Percentiles rank a stretch among this genome's conserved stretches.
These are phyloP conservation scores for Stigmatopora argus DNA, from an alignment of 2,113 vertebrate species.

Conservation along the genomic window DNA sequence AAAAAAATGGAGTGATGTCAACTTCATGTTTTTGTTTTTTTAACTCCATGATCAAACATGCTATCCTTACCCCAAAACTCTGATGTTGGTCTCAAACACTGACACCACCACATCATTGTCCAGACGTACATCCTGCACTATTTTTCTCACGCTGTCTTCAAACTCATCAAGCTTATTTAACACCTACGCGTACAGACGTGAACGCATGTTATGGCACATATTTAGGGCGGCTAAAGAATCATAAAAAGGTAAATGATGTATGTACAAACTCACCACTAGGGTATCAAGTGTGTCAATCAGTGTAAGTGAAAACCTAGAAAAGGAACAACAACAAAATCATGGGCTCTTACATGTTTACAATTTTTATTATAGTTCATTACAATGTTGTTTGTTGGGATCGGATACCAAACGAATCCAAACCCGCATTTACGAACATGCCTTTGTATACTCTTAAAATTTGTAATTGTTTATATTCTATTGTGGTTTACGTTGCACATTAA, in stretches of 20 bases:
- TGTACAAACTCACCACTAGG: conserved; percentile 68
- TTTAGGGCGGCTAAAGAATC: neutral
- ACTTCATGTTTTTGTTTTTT: neutral
- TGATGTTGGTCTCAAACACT: conserved; percentile 80
- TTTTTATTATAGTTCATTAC: neutral
- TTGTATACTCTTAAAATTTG: too few relatives aligned
- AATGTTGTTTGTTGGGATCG: too few relatives aligned
- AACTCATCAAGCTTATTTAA: conserved; percentile 78
- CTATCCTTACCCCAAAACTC: conserved; percentile 71
- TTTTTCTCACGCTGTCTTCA: conserved; percentile 73
- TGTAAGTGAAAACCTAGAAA: conserved; percentile 74
- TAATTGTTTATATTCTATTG: too few relatives aligned
- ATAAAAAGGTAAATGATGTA: neutral
- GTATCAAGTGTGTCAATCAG: conserved; percentile 77
- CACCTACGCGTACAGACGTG: conserved; percentile 48
- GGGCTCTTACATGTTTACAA: too few relatives aligned
- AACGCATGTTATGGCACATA: neutral
- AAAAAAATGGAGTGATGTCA: conserved; percentile 6
- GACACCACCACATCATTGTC: conserved; percentile 80
- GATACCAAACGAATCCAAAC: neutral
- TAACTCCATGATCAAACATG: neutral
- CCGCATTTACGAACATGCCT: neutral
- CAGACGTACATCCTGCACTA: conserved; percentile 66
- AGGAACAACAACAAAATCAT: neutral
- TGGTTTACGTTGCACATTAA: too few relatives aligned